A percentile compares a stretch with the other conserved stretches of the same genome.
Evolutionary conservation across 2,113 vertebrate genomes (phyloP).

Genomic region (Nyctibius bracteatus): DNA sequence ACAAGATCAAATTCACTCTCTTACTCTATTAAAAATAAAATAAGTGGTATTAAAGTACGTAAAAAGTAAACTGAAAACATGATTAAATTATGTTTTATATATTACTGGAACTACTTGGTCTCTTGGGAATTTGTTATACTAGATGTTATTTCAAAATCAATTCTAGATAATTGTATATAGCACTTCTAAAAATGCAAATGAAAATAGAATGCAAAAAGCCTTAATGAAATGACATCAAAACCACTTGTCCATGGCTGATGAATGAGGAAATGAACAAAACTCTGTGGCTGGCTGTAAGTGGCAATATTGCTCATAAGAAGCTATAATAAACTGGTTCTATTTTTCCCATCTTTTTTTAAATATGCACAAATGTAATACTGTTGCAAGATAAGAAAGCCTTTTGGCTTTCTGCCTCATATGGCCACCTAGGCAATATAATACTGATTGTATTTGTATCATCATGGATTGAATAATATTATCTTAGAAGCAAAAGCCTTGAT

Average conservation of each 20-base stretch:
- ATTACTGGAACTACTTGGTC: background rate
- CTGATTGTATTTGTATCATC: background rate
- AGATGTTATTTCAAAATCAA: constrained; percentile 23
- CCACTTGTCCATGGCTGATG: background rate
- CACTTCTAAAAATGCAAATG: background rate
- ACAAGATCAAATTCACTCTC: background rate
- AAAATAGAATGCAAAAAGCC: background rate
- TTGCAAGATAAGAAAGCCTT: background rate
- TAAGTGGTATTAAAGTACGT: background rate
- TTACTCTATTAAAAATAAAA: background rate
- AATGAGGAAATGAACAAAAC: background rate
- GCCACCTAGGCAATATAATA: background rate
- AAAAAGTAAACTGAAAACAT: background rate
- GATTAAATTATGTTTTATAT: background rate
- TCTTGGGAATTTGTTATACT: background rate
- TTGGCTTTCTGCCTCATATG: background rate
- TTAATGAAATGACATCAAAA: background rate
- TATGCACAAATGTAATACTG: background rate
- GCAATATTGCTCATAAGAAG: background rate
- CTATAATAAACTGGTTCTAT: background rate
- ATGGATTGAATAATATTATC: background rate
- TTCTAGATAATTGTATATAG: background rate
- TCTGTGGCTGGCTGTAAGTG: background rate
- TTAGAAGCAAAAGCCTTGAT: background rate
- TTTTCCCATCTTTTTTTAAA: background rate